Base-by-base conservation (phyloP, 2,113 vertebrate genomes). In the Larimichthys polyactis region DNA sequence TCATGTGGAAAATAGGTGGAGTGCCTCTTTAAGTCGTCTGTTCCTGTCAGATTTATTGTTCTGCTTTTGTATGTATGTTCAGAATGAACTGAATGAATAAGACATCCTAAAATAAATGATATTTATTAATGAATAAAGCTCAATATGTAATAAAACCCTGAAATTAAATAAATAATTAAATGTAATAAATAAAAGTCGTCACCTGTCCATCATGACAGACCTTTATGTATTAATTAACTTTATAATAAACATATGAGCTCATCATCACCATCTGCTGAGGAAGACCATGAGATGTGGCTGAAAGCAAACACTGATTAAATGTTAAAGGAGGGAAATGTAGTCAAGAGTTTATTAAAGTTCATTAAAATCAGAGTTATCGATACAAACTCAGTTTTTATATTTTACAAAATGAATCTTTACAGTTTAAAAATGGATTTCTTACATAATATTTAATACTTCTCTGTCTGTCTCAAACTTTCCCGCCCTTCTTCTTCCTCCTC, bases 271-370 rank as follows among this genome's bases (percentile, higher is more conserved):
- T 43, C 27, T n/a, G 11, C 48, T 36, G 19, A 52, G 66, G 48
- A 67, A 49, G 64, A 10, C 24, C 43, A 67, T 49, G 48, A 52
- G 48, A 27, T 36, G 59, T 19, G 58, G 58, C 17, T 40, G 32
- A 22, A 64, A 43, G 12, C 40, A 44, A 63, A 63, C 7, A 66
- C 1, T 3, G 2, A 49, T 29, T 29, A 51, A 27, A 51, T 60
- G 27, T n/a, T 71, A 9, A n/a, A 14, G 49, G 27, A 36, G 58
- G 36, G 22, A 32, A 32, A 32, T 32, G 4, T 1, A 32, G 3
- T 57, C 19, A 51, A 55, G 7, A 65, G 57, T 89, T 83, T 85
- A 91, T 83, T 81, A 14, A 65, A 60, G 36, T 40, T 40, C 8
- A 40, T 40, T 40, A 40, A 9, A 40, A 40, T 40, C 36, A 40